Evolutionary conservation across 2,888 invertebrate genomes (phyloP), one percentile per base, ranked within the genome.

Genomic region (Lasioglossum vierecki): DNA sequence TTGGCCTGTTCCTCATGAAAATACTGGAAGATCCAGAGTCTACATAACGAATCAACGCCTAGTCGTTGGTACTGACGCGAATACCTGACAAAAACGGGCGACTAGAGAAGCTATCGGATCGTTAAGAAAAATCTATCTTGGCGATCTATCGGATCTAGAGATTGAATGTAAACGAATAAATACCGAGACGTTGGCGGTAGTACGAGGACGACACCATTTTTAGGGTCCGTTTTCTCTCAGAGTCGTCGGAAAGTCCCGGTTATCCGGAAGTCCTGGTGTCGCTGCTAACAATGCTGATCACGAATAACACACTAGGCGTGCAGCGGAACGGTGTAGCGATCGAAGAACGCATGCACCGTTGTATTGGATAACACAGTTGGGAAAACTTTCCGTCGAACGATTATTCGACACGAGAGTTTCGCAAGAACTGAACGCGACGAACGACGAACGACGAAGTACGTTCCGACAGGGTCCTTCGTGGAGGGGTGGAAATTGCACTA

Each of bases 201-300:
- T 22, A 72, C n/a, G 35, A 76, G 22, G 35, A 68, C n/a, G 35
- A 68, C n/a, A 86, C 75, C 77, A 86, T 79, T 2, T 63, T 0
- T 13, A 15, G 26, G 13, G 26, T 5, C 5, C 2, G 15, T 63
- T 63, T n/a, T n/a, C 9, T 53, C 53, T 9, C 53, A 53, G 53
- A 53, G 53, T 53, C 9, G 22, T 0, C 22, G 9, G 53, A 53
- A 63, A 30, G 30, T 57, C 30, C 66, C 49, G 46, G 26, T 72
- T 44, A 53, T 76, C 63, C 78, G 75, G 63, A 70, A 49, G 46
- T 76, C 79, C 71, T 53, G 53, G 53, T 53, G n/a, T n/a, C 53
- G 53, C 53, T 66, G 30, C n/a, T 81, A 68, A 73, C n/a, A 39
- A 84, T 82, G n/a, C 82, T 15, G 70, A 73, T 83, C 83, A 84